A percentile compares a stretch with the other conserved stretches of the same genome.
Conservation (phyloP, 2,113 vertebrate species). For the Entomyzon cyanotis region DNA sequence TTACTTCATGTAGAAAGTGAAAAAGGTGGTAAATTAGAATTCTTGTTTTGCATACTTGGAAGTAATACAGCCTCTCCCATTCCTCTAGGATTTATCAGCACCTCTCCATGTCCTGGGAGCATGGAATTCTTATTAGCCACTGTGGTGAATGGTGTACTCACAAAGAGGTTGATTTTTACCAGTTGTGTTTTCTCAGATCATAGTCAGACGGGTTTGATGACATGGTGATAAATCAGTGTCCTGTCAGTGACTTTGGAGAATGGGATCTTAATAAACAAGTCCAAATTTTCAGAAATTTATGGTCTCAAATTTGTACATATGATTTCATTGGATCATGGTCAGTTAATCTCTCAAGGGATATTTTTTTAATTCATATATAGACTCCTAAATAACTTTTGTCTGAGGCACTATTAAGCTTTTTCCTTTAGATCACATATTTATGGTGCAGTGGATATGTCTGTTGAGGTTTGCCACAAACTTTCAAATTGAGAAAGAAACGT, state of each 20-base stretch:
- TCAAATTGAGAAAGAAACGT: not conserved
- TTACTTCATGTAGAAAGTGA: not conserved
- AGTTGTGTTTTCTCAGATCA: not conserved
- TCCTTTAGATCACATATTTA: not conserved
- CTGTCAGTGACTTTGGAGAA: not conserved
- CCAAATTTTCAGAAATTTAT: constrained; percentile 9
- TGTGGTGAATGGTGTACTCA: not conserved
- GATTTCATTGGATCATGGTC: constrained; percentile 3
- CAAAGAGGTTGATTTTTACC: not conserved
- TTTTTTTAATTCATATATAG: not conserved
- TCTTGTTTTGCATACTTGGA: not conserved
- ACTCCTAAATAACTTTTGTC: not conserved
- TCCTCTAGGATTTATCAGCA: not conserved
- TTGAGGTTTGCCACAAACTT: not conserved
- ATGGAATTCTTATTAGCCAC: not conserved
- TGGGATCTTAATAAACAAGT: not conserved
- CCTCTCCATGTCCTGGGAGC: not conserved
- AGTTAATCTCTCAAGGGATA: not conserved
- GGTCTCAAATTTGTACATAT: not conserved
- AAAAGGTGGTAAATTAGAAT: not conserved
- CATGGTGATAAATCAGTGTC: not conserved
- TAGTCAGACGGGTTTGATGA: not conserved
- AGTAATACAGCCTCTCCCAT: not conserved
- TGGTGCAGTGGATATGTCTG: not conserved
- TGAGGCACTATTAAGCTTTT: not conserved